These are phyloP conservation scores for Silurus aristotelis DNA, from an alignment of 2,797 vertebrate genomes.

Conservation along the genomic window DNA sequence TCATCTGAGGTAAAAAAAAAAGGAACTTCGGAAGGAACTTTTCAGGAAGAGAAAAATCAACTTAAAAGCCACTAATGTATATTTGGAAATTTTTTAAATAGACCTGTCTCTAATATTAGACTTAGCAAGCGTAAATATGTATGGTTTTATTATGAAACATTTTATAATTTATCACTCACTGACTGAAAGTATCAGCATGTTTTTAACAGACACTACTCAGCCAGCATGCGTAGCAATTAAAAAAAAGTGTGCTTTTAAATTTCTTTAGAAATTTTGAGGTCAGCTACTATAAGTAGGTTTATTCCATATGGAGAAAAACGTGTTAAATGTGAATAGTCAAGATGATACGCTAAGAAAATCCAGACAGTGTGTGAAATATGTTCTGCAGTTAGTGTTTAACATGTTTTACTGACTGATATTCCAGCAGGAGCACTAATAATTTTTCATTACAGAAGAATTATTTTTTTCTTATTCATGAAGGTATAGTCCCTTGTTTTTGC, in stretches of 20 bases:
- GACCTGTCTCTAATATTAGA: neutral
- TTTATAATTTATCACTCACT: too few species aligned
- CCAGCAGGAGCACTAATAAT: neutral
- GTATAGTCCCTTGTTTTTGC: neutral
- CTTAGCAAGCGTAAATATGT: neutral
- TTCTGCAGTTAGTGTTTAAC: neutral
- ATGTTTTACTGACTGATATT: too few species aligned
- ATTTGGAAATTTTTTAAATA: too few species aligned
- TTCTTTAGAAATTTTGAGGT: too few species aligned
- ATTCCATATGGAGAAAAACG: too few species aligned
- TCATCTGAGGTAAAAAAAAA: neutral
- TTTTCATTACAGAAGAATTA: neutral
- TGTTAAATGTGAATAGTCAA: neutral
- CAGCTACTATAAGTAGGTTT: too few species aligned
- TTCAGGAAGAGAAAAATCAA: neutral
- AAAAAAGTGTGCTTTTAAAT: too few species aligned
- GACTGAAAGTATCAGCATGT: too few species aligned
- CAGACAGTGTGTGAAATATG: neutral
- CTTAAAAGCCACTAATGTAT: neutral
- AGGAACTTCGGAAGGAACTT: too few species aligned
- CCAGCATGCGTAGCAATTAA: too few species aligned
- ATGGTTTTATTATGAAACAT: neutral
- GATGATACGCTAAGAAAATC: neutral
- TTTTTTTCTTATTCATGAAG: neutral
- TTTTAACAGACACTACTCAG: too few species aligned